Evolutionary conservation across 1,140 invertebrate species (phyloP).

Genomic region (Muscidifurax raptorellus): DNA sequence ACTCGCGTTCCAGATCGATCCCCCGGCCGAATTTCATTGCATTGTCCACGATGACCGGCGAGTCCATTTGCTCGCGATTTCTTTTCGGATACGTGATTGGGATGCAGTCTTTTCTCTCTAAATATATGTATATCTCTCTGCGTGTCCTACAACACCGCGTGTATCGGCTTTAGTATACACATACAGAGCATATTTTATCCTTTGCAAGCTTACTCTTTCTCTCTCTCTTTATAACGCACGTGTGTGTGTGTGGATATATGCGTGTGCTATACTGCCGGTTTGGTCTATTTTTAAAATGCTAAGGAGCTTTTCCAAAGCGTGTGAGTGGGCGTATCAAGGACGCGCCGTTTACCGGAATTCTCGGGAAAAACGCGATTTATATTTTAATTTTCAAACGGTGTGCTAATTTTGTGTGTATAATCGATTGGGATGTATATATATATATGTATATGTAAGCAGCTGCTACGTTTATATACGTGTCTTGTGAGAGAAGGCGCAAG

Average conservation of each 20-base stretch:
- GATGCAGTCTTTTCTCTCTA: not conserved
- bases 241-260: not conserved
- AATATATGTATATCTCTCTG: not conserved
- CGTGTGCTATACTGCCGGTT: not conserved
- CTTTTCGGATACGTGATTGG: conserved; percentile 28
- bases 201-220: conserved; percentile 6
- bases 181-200: not conserved
- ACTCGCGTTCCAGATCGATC: conserved; percentile 69
- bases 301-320: conserved; percentile 30
- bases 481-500: conserved; percentile 10
- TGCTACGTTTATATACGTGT: not conserved
- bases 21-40: conserved; percentile 72
- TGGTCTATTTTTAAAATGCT: conserved; percentile 33
- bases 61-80: conserved; percentile 66
- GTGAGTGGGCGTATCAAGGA: not conserved
- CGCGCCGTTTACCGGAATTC: not conserved
- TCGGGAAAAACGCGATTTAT: not conserved
- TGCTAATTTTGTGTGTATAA: not conserved
- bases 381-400: not conserved
- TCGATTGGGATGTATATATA: not conserved
- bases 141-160: not conserved
- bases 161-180: not conserved
- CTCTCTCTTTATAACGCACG: not conserved
- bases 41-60: conserved; percentile 73
- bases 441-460: too few relatives aligned